These are phyloP conservation scores for Drosophila melanica DNA, from an alignment of 1,140 invertebrate genomes.

Conservation along the genomic window DNA sequence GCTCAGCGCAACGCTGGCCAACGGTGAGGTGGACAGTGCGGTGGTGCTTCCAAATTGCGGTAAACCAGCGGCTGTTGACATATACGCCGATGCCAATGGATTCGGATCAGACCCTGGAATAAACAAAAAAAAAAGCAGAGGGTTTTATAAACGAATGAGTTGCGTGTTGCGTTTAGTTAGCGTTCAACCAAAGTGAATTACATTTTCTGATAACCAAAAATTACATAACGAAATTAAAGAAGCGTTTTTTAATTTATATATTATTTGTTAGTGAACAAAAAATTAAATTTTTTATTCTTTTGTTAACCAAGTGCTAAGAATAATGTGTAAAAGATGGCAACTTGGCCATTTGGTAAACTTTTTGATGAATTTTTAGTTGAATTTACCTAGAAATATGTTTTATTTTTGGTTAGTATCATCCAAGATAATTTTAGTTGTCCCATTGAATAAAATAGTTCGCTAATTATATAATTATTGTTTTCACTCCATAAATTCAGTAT, in stretches of 20 bases:
- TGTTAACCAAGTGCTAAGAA: too few relatives aligned
- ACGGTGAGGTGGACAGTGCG: slow-evolving; percentile 76
- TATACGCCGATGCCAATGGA: slow-evolving; percentile 82
- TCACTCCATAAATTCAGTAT: too few relatives aligned
- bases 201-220: slow-evolving; percentile 26
- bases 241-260: neutral
- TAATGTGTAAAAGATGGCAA: too few relatives aligned
- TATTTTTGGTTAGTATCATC: too few relatives aligned
- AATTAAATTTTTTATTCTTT: too few relatives aligned
- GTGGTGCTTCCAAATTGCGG: slow-evolving; percentile 80
- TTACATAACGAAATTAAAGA: slow-evolving; percentile 27
- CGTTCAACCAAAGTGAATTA: slow-evolving; percentile 35
- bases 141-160: slow-evolving; percentile 11
- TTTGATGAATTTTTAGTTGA: too few relatives aligned
- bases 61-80: slow-evolving; percentile 81
- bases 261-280: neutral
- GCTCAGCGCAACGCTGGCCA: slow-evolving; percentile 87
- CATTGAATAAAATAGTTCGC: neutral
- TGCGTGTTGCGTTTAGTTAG: slow-evolving; percentile 18
- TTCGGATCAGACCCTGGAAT: slow-evolving; percentile 80
- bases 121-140: neutral
- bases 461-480: neutral
- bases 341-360: too few relatives aligned
- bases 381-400: too few relatives aligned
- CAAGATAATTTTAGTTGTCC: too few relatives aligned